Evolutionary conservation across 2,888 invertebrate genomes (phyloP), one percentile per base, ranked within the genome.

Genomic region (Eilema caniola): DNA sequence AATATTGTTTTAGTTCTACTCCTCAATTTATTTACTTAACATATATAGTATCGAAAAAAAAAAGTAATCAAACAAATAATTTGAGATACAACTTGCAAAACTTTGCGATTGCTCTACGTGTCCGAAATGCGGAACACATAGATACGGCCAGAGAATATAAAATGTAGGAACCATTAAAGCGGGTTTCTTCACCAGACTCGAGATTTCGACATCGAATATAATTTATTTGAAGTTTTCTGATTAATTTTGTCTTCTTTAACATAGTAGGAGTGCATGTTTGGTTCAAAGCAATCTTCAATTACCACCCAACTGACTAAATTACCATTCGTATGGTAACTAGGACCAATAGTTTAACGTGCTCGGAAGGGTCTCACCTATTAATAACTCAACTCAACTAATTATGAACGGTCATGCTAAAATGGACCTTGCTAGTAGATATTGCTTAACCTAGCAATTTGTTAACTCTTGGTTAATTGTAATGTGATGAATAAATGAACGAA

Each of bases 41-140:
- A 2, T 78, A 76, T 77, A 73, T 28, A 59, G 61, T 7, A 47
- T 47, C 47, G 14, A 20, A 67, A 71, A 65, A 72, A 77, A 79
- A 68, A 76, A 71, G 72, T 77, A 66, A 73, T 73, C 75, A 66
- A 53, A 53, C 53, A 53, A 57, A 59, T 59, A 59, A 59, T 59
- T n/a, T 59, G 59, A 16, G 24, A 14, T 59, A 59, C 16, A 59
- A 59, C 14, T 59, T 59, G 28, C 16, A 14, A 59, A 59, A 59
- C 59, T 59, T 59, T 59, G 59, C 16, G 24, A 23, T 59, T 23
- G 12, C 57, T 57, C 16, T 59, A 59, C 59, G 28, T 59, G 59
- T 25, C 59, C 25, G 16, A 59, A 24, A 28, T 59, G 59, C 16
- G 24, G 16, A 25, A 59, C 59, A 59, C 14, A 28, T 59, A 28